Base-by-base conservation (phyloP, 2,797 vertebrate species). In the Trachops cirrhosus region DNA sequence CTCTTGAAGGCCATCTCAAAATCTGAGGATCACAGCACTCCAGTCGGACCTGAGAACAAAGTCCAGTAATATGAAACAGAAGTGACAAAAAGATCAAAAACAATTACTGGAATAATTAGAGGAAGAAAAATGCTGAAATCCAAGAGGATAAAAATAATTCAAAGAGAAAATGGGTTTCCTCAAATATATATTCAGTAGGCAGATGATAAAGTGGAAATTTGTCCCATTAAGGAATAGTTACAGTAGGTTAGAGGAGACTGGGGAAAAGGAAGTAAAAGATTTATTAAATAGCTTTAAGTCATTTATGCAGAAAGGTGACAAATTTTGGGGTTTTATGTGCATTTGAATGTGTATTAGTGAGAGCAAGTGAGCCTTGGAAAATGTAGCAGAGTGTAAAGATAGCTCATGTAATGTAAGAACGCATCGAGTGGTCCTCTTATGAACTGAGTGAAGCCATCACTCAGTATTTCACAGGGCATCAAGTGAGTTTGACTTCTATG, bases 221-320 rank as follows among this genome's bases (percentile, higher is more conserved):
- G 44, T 46, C 10, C 54, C 34, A 29, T 93, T 95, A 89, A 93
- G 68, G 93, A 95, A 95, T 92, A 94, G 94, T 96, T 95, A 74
- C 67, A 57, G 29, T 54, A 80, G 57, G 44, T 88, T 86, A 91
- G 79, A 64, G 80, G 93, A 79, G 75, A 95, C 11, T 16, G 7
- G 39, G 79, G 74, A 52, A 89, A 97, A 89, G 84, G 9, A 93
- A 95, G 62, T 50, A 57, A 92, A 87, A 41, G 67, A 68, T 92
- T 50, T 94, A 52, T 83, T 91, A 93, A 90, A 52, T 95, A 95
- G 64, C 52, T 52, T 70, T 22, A 73, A 39, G 34, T 95, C 74
- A 37, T 48, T 83, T 93, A 48, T 87, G 50, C 18, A 91, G 73
- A 93, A 94, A 90, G 39, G 68, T 68, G 37, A 73, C 34, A 57